Evolutionary conservation across 2,113 vertebrate genomes (phyloP), one percentile per base, ranked within the genome.

Genomic region (Pavo muticus): DNA sequence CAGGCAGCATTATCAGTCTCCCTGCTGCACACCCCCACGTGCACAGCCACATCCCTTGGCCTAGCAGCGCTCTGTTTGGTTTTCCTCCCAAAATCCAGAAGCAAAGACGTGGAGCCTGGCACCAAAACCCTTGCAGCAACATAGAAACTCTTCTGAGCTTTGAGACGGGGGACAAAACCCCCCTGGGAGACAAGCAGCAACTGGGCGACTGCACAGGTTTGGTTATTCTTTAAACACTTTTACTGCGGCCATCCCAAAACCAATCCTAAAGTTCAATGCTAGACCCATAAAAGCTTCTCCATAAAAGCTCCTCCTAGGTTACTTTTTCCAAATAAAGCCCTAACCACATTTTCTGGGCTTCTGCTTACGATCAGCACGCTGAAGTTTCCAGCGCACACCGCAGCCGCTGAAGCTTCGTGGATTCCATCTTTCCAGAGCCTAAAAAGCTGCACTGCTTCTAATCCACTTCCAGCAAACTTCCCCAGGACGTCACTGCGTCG

Each of bases 251-350:
- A 5, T 45, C 80, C 87, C 83, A 18, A 57, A 73, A 16, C 21
- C 29, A 0, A 32, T 71, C 80, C 83, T 73, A 6, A 48, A 54
- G 83, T 74, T 2, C 71, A 75, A 47, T 39, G 37, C 39, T 4
- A 71, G 90, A 91, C 69, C 72, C 67, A 77, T 77, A 81, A 91
- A 81, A 90, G 75, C 54, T 84, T 15, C 1, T 56, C 74, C 75
- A 75, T 63, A 83, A 85, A 94, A 79, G 69, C 12, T 80, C 90
- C 92, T 50, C 0, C 89, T 84, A 18, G n/a, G 84, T 87, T 72
- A 60, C 32, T 91, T 95, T 95, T 96, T 92, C 82, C 90, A 96
- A 93, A 89, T 91, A 72, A 91, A 91, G 79, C 44, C 4, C 50
- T 70, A 44, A 47, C 57, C 10, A 3, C 30, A 14, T n/a, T 81